Percentiles rank a stretch among this genome's conserved stretches.
Conservation (phyloP, 2,113 vertebrate species). For the Sigmodon hispidus region DNA sequence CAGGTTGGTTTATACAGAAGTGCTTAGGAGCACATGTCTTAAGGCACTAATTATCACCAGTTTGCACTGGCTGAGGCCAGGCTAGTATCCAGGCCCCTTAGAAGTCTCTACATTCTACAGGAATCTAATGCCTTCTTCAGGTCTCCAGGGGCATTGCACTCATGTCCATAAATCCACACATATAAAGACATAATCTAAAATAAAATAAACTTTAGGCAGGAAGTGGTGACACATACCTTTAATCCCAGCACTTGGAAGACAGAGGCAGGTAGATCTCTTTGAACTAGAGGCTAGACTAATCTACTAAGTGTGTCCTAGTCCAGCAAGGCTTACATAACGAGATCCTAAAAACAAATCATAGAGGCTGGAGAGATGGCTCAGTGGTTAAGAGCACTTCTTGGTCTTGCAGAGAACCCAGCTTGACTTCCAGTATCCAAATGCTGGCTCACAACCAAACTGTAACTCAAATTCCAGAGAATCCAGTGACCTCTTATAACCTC, state of each 20-base stretch:
- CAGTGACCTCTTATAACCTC: not conserved
- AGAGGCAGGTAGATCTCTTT: not conserved
- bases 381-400: not conserved
- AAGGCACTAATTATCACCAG: too few species aligned
- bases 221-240: not conserved
- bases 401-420: not conserved
- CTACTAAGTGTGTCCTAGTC: not conserved
- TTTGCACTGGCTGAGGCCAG: too few species aligned
- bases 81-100: too few species aligned
- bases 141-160: not conserved
- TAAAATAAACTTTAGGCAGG: not conserved
- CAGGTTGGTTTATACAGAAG: too few species aligned
- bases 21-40: too few species aligned
- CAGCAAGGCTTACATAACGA: not conserved
- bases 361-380: not conserved
- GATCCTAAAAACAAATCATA: not conserved
- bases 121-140: too few species aligned
- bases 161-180: not conserved
- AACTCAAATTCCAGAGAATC: not conserved
- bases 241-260: too few species aligned
- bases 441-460: not conserved
- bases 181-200: not conserved
- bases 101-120: too few species aligned
- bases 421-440: not conserved
- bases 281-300: not conserved